These are phyloP conservation scores for Australoheros scitulus DNA, from an alignment of 2,113 vertebrate species.

Conservation along the genomic window DNA sequence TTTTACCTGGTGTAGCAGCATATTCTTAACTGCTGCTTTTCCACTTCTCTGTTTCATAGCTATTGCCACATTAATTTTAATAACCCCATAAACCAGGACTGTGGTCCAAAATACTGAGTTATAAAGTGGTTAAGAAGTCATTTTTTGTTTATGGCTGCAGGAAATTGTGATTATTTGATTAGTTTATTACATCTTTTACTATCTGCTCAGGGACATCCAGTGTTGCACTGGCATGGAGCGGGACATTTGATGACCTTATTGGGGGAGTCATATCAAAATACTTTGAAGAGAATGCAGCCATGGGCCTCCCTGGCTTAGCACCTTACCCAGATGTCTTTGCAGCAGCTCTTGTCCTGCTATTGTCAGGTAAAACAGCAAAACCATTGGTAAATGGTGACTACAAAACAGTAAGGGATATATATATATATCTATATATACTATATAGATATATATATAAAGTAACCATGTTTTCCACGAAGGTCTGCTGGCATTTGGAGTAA, in stretches of 20 bases:
- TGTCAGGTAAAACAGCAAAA: constrained; percentile 80
- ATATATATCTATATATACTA: too few relatives aligned
- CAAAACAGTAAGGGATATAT: background rate
- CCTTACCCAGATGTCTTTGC: constrained; percentile 87
- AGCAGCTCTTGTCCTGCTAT: constrained; percentile 80
- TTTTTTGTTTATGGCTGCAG: constrained; percentile 45
- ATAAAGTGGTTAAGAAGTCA: constrained; percentile 4
- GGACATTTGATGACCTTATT: constrained; percentile 86
- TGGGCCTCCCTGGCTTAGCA: constrained; percentile 80
- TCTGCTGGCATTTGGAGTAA: constrained; percentile 86
- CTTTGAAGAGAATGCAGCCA: constrained; percentile 70
- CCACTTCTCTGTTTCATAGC: background rate
- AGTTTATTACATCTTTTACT: constrained; percentile 34
- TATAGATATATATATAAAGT: background rate
- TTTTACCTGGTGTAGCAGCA: constrained; percentile 40
- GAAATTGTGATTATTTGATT: constrained; percentile 29
- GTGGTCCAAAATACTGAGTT: background rate
- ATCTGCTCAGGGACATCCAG: constrained; percentile 83
- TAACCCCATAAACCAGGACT: constrained; percentile 4
- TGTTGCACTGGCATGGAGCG: constrained; percentile 86
- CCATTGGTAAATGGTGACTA: background rate
- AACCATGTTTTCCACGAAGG: constrained; percentile 65
- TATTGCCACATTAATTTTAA: background rate
- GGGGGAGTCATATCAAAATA: constrained; percentile 78
- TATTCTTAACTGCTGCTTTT: constrained; percentile 11